These are phyloP conservation scores for Drymonia ruficornis DNA, from an alignment of 2,888 invertebrate genomes.

Conservation along the genomic window DNA sequence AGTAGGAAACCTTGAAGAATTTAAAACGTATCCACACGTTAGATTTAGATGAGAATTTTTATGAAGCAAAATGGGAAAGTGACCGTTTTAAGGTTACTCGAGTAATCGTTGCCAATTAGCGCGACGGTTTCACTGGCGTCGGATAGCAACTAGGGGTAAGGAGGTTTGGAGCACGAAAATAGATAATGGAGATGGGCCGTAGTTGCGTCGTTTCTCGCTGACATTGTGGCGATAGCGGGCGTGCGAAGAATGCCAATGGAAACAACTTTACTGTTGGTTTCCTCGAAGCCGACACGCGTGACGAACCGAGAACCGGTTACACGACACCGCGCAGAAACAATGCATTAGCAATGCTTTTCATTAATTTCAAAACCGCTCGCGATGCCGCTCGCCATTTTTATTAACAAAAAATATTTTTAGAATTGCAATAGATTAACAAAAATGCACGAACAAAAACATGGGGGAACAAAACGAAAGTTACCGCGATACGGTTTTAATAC, in stretches of 20 bases:
- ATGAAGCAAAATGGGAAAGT: constrained; percentile 61
- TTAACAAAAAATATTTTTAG: constrained; percentile 51
- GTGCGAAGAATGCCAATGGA: constrained; percentile 76
- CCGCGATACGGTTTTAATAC: constrained; percentile 35
- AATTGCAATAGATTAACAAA: constrained; percentile 45
- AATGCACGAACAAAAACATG: constrained; percentile 37
- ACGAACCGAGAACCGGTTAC: constrained; percentile 72
- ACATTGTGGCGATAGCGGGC: constrained; percentile 58
- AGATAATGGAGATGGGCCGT: constrained; percentile 56
- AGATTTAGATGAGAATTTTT: constrained; percentile 38
- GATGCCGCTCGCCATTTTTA: constrained; percentile 38
- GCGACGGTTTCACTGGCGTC: constrained; percentile 51
- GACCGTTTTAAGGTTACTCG: constrained; percentile 42
- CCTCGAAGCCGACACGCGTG: constrained; percentile 74
- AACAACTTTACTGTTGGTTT: constrained; percentile 77
- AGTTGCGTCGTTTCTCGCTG: constrained; percentile 48
- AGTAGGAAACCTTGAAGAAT: constrained; percentile 56
- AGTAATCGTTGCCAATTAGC: constrained; percentile 55
- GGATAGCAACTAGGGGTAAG: constrained; percentile 48
- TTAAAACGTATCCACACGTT: constrained; percentile 32
- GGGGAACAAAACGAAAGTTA: constrained; percentile 46
- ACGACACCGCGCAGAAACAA: constrained; percentile 74
- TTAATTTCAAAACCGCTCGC: constrained; percentile 59
- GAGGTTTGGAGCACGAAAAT: constrained; percentile 48
- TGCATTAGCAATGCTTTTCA: constrained; percentile 70